phyloP scores from a whole-genome alignment of 2,888 invertebrate genomes.

The Bimastos eiseni region DNA sequence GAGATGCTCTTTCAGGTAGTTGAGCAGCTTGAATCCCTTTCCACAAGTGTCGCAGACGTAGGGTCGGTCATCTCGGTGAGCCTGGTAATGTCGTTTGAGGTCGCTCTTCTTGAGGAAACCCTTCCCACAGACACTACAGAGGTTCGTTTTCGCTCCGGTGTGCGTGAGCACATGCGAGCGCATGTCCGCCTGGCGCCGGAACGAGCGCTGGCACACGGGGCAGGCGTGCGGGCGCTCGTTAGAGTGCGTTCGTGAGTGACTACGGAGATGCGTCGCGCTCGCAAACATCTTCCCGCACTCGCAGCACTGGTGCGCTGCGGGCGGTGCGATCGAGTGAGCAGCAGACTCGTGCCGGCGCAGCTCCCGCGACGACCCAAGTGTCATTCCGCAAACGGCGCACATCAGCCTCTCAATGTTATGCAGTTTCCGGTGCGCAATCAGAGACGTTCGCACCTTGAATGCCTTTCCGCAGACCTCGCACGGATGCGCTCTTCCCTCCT shows the following conservation, averaged over 20 bases:
- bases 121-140: background rate
- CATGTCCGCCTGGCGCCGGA: slow-evolving; percentile 1
- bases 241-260: background rate
- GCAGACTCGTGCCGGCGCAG: background rate
- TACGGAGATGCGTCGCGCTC: background rate
- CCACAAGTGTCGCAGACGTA: slow-evolving; percentile 7
- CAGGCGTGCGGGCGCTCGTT: background rate
- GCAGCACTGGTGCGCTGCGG: slow-evolving; percentile 7
- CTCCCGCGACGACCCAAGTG: background rate
- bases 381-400: background rate
- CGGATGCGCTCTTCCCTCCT: background rate
- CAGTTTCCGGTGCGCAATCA: background rate
- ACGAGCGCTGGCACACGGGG: background rate
- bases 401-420: background rate
- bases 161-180: slow-evolving; percentile 14
- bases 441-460: background rate
- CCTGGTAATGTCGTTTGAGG: background rate
- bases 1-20: background rate
- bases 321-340: background rate
- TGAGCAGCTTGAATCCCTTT: background rate
- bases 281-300: slow-evolving; percentile 4
- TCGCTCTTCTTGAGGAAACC: slow-evolving; percentile 21
- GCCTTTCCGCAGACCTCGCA: background rate
- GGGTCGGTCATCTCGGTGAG: background rate
- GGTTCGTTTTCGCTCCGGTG: background rate